Evolutionary conservation across 2,797 vertebrate species (phyloP), one percentile per base, ranked within the genome.

Genomic region (Chelon labrosus): DNA sequence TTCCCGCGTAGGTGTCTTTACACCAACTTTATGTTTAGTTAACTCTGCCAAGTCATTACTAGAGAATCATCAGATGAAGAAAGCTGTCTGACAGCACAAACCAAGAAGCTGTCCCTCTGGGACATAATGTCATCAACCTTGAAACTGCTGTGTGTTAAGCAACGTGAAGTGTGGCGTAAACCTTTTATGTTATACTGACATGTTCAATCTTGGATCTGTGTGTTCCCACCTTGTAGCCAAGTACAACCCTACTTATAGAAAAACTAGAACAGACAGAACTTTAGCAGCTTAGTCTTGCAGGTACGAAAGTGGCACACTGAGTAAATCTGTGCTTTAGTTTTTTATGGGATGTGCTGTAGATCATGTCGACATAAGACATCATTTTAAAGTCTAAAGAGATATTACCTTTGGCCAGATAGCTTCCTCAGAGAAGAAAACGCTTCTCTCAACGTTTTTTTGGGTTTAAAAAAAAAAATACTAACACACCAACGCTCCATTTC

Each of bases 221-320:
- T 80, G 70, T 60, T 51, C 66, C 78, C 63, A 85, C 56, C 69
- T 82, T 56, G 31, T 59, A 73, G 72, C 63, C 31, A 65, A 75
- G 22, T 39, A 67, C 62, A 62, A 8, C 25, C 64, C 64, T 42
- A 46, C 68, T 58, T 62, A 42, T 42, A 64, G 44, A 69, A 65
- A 66, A 50, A 49, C 10, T 49, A 58, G 11, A 35, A n/a, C 25
- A 22, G 22, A 22, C 47, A 50, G 9, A 10, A 20, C 12, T 39
- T 39, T 12, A 11, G 8, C 31, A 31, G 31, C 31, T 31, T 35
- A 35, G 31, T 7, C 31, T 6, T 35, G 6, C 46, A 49, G 46
- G 46, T 49, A 19, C n/a, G 3, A 35, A 35, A 7, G 31, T 35
- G 31, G 6, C 31, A 35, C 7, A 35, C 31, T 35, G 31, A 35